Conservation (phyloP, 2,888 invertebrate genomes). For the Saturnia pavonia region DNA sequence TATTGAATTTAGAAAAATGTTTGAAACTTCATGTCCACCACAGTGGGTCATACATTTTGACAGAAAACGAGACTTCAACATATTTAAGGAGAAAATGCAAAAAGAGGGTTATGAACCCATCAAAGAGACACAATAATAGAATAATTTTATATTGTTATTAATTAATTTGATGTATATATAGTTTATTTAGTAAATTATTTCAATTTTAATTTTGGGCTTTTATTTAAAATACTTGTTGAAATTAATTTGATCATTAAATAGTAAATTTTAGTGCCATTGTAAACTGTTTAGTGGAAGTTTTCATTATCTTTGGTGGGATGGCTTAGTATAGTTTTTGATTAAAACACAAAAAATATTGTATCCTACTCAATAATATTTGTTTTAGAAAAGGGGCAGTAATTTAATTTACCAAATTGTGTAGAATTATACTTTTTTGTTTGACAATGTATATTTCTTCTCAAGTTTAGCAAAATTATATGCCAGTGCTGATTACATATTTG, state of each 20-base stretch:
- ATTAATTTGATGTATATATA: slow-evolving; percentile 65
- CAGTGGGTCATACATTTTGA: slow-evolving; percentile 98
- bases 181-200: slow-evolving; percentile 71
- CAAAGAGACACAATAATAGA: slow-evolving; percentile 64
- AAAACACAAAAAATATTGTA: not conserved
- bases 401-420: too few relatives aligned
- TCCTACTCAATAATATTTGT: not conserved
- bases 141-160: slow-evolving; percentile 41
- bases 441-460: not conserved
- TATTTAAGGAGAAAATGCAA: slow-evolving; percentile 93
- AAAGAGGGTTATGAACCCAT: slow-evolving; percentile 93
- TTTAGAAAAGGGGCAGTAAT: too few relatives aligned
- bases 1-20: slow-evolving; percentile 85
- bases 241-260: not conserved
- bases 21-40: slow-evolving; percentile 89
- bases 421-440: too few relatives aligned
- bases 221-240: slow-evolving; percentile 38
- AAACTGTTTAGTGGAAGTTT: not conserved
- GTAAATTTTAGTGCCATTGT: not conserved
- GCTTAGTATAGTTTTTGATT: not conserved
- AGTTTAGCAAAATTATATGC: not conserved
- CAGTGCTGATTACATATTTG: not conserved
- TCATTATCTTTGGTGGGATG: not conserved
- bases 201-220: slow-evolving; percentile 51
- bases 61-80: slow-evolving; percentile 92